These are phyloP conservation scores for Parascotia fuliginaria DNA, from an alignment of 2,888 invertebrate species.

Conservation along the genomic window DNA sequence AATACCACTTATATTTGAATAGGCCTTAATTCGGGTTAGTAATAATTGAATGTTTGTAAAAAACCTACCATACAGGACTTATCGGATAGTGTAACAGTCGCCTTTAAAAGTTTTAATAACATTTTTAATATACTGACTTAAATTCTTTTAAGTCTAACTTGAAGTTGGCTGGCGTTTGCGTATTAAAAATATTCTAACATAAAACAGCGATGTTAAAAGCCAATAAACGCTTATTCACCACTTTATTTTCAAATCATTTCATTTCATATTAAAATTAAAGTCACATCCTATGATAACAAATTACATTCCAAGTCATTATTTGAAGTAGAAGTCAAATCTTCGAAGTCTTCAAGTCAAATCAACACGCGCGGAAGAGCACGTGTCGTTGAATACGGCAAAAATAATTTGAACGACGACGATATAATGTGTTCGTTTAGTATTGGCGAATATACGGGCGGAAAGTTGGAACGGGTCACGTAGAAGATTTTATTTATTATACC, in stretches of 20 bases:
- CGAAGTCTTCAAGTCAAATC: conserved; percentile 13
- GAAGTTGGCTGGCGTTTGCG: too few species aligned
- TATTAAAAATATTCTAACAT: too few species aligned
- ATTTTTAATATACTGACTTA: too few species aligned
- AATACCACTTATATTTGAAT: too few species aligned
- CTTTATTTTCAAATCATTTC: conserved; percentile 10
- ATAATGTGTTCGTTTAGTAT: conserved; percentile 4
- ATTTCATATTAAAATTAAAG: conserved; percentile 17
- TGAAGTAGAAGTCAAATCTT: conserved; percentile 7
- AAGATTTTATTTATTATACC: not conserved
- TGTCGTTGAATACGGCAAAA: conserved; percentile 10
- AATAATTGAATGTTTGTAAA: too few species aligned
- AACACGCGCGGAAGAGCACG: conserved; percentile 8
- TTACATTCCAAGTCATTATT: conserved; percentile 13
- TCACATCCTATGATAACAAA: conserved; percentile 14
- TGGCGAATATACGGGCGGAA: conserved; percentile 6
- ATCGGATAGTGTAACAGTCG: too few species aligned
- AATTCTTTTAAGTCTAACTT: too few species aligned
- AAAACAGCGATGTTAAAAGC: too few species aligned
- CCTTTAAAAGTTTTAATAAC: too few species aligned
- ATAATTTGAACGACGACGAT: conserved; percentile 4
- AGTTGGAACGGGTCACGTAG: not conserved
- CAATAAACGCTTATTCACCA: not conserved
- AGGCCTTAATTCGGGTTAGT: too few species aligned
- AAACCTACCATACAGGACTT: too few species aligned